These are phyloP conservation scores for Kobus ellipsiprymnus DNA, from an alignment of 2,113 vertebrate species.

Conservation along the genomic window DNA sequence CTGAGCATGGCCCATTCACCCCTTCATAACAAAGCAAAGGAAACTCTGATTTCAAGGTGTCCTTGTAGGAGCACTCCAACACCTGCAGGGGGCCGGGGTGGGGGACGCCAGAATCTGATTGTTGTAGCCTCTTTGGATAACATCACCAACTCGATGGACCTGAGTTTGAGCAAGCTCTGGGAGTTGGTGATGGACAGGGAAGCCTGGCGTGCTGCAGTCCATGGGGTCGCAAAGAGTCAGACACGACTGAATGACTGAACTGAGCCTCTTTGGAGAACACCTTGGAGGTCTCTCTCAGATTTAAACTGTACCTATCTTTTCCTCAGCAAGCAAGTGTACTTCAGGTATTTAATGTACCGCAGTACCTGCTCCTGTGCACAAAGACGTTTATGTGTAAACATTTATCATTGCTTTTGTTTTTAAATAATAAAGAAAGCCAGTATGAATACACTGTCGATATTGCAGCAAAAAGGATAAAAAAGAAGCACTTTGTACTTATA, in stretches of 20 bases:
- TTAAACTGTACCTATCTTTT: neutral
- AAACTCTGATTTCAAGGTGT: neutral
- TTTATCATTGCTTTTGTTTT: neutral
- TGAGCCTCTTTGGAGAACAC: neutral
- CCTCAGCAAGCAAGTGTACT: neutral
- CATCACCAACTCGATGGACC: neutral
- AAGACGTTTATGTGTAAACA: neutral
- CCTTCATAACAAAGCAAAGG: neutral
- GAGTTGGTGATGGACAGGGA: neutral
- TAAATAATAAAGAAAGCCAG: neutral
- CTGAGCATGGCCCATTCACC: neutral
- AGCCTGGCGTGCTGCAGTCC: neutral
- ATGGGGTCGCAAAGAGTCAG: neutral
- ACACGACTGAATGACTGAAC: neutral
- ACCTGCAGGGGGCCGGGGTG: fast-evolving
- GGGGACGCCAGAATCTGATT: neutral
- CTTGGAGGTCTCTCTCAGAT: neutral
- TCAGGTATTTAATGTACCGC: neutral
- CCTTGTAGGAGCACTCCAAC: neutral
- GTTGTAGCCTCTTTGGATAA: neutral
- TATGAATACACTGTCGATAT: neutral
- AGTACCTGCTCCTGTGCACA: neutral
- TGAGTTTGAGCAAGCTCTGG: neutral
- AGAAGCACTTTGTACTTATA: neutral
- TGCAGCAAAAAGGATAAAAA: neutral